Percentiles rank a stretch among this genome's conserved stretches.
phyloP scores from a whole-genome alignment of 2,888 invertebrate genomes.

The Allygus modestus region DNA sequence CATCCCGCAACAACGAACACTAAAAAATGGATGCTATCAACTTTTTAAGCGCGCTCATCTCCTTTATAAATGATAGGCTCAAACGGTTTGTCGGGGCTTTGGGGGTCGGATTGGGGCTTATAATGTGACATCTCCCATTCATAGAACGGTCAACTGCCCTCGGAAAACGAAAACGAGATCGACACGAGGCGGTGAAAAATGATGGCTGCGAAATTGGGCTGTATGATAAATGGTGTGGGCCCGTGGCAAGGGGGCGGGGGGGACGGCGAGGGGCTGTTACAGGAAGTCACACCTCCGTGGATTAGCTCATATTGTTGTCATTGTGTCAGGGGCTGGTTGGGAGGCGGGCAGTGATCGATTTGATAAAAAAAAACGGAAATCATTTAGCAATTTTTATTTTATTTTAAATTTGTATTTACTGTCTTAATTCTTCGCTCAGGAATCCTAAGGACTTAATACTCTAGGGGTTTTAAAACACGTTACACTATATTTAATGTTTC shows the following conservation, averaged over 20 bases:
- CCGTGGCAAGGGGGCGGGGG: background rate
- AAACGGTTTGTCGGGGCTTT: conserved; percentile 9
- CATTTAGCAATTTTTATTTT: no score
- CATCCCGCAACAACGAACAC: background rate
- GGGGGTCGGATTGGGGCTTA: conserved; percentile 48
- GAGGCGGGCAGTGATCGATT: no score
- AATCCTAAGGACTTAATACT: no score
- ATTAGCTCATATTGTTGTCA: conserved; percentile 52
- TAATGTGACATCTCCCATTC: conserved; percentile 48
- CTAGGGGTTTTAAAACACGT: no score
- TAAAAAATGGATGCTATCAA: conserved; percentile 24
- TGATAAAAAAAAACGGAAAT: no score
- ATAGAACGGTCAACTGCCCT: conserved; percentile 54
- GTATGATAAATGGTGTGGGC: conserved; percentile 68
- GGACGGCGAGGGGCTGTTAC: background rate
- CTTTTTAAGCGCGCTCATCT: conserved; percentile 36
- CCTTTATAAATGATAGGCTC: conserved; percentile 51
- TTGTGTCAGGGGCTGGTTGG: background rate
- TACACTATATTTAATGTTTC: no score
- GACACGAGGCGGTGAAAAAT: conserved; percentile 69
- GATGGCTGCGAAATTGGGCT: conserved; percentile 70
- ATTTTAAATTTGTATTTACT: no score
- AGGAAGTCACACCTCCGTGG: conserved; percentile 13
- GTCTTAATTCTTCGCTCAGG: no score
- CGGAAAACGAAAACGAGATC: conserved; percentile 39